Percentiles rank a stretch among this genome's conserved stretches.
Evolutionary conservation across 1,140 invertebrate genomes (phyloP).

Genomic region (Apis cerana): DNA sequence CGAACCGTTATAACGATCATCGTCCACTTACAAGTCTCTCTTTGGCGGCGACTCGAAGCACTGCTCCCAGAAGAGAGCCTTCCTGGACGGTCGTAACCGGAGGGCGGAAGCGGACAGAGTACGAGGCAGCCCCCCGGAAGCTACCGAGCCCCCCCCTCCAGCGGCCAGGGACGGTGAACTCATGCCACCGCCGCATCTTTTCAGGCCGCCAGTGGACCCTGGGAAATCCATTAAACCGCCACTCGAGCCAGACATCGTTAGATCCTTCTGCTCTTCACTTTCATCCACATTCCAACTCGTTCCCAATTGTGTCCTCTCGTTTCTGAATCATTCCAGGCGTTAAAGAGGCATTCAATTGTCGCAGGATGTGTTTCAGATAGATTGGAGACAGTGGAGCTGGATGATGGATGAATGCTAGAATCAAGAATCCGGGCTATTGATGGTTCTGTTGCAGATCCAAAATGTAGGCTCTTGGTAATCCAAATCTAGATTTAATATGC

Average conservation of each 20-base stretch:
- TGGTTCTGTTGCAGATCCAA: too few species aligned
- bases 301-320: background rate
- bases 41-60: slow-evolving; percentile 87
- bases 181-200: slow-evolving; percentile 81
- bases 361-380: too few species aligned
- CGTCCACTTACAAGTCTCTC: slow-evolving; percentile 85
- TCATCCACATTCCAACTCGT: slow-evolving; percentile 2
- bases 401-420: background rate
- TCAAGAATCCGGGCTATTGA: background rate
- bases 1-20: background rate
- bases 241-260: slow-evolving; percentile 74
- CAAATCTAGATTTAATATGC: too few species aligned
- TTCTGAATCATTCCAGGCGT: background rate
- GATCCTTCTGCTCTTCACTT: slow-evolving; percentile 7
- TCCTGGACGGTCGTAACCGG: slow-evolving; percentile 86
- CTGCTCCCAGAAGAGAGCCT: slow-evolving; percentile 89
- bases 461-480: too few species aligned
- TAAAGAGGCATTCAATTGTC: background rate
- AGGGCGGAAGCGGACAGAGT: slow-evolving; percentile 90
- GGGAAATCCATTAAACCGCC: slow-evolving; percentile 76
- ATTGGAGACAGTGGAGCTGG: background rate
- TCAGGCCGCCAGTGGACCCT: slow-evolving; percentile 78
- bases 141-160: slow-evolving; percentile 66
- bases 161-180: slow-evolving; percentile 78
- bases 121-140: slow-evolving; percentile 82